Evolutionary conservation across 2,797 vertebrate species (phyloP), one percentile per base, ranked within the genome.

Genomic region (Falco naumanni): DNA sequence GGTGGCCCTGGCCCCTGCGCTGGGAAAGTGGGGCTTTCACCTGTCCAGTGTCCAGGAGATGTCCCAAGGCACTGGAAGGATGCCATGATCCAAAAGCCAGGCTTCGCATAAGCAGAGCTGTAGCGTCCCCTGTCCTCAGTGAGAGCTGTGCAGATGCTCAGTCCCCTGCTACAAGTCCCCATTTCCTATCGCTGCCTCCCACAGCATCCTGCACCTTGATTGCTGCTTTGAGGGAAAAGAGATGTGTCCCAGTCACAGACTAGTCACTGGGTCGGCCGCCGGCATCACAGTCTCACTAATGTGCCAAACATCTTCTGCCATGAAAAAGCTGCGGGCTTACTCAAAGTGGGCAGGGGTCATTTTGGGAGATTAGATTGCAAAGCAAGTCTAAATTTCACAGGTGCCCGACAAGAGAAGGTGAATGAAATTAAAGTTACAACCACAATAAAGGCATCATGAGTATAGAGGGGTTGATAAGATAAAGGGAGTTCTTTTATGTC

Each of bases 391-490:
- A 69, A 74, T 79, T 79, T 90, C 93, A 83, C 33, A 88, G 33
- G 60, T 77, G 50, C 5, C 21, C 79, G 76, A 74, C 6, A 59
- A 13, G 69, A 48, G 29, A 70, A 61, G 76, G 71, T 75, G 53
- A 87, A 89, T 31, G 68, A 96, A 94, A 93, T 69, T 59, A 75
- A 86, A 93, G 84, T 74, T 92, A 85, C 43, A 86, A 26, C 70
- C 8, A 45, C 77, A 86, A 68, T 72, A 93, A 97, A 96, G 72
- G 71, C 79, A 76, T 87, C 61, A 87, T 57, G 82, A 51, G 15
- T 66, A 63, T 10, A 57, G 78, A 24, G 90, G 50, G 6, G 56
- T 41, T 91, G 94, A 95, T 95, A 95, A 97, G 92, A 80, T 93
- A 94, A 91, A 65, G 51, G 14, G 47, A 72, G 54, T 33, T 95